These are phyloP conservation scores for Melopsittacus undulatus DNA, from an alignment of 2,797 vertebrate species.

Conservation along the genomic window DNA sequence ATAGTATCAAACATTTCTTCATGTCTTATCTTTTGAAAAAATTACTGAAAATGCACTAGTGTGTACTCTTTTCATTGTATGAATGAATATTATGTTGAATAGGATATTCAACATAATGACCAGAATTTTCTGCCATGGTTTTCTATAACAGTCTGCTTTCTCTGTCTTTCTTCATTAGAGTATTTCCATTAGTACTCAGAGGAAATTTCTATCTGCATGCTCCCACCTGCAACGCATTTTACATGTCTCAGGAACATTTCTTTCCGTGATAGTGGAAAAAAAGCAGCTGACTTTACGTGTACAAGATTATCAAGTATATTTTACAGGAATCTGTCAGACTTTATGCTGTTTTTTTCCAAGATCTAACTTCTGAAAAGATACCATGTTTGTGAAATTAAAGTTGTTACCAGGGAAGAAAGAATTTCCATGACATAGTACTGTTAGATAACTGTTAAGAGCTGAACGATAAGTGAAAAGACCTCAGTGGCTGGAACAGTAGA, in stretches of 20 bases:
- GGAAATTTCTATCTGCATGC: neutral
- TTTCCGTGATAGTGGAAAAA: neutral
- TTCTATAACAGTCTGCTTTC: neutral
- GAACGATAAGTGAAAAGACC: neutral
- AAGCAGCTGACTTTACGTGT: neutral
- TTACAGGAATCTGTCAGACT: neutral
- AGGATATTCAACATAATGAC: neutral
- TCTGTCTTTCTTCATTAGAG: neutral
- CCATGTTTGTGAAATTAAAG: neutral
- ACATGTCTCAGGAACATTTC: neutral
- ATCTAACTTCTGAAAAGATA: neutral
- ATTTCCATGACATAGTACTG: neutral
- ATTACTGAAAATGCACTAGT: neutral
- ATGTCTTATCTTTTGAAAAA: neutral
- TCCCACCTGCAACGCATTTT: neutral
- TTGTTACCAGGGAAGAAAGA: neutral
- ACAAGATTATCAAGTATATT: neutral
- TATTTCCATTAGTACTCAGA: neutral
- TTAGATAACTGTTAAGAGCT: neutral
- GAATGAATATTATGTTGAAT: neutral
- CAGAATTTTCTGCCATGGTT: neutral
- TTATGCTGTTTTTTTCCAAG: neutral
- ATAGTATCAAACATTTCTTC: neutral
- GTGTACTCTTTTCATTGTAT: neutral
- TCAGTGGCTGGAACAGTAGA: neutral